Percentiles rank a stretch among this genome's conserved stretches.
Conservation (phyloP, 2,888 invertebrate species). For the Athalia circularis region DNA sequence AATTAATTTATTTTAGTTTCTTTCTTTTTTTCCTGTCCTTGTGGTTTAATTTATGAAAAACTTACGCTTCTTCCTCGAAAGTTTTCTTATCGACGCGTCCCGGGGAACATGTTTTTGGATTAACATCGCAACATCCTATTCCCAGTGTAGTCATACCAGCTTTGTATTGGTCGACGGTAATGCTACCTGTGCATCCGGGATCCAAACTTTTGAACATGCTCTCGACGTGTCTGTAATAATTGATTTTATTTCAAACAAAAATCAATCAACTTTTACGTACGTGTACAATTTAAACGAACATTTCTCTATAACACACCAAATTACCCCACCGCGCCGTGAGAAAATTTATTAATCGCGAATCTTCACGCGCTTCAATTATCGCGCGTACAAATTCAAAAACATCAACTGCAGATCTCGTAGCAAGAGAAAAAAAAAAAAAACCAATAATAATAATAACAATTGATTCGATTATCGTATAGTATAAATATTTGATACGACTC, state of each 20-base stretch:
- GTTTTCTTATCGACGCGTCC: conserved; percentile 57
- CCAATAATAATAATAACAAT: too few relatives aligned
- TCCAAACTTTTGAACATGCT: conserved; percentile 64
- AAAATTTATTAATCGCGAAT: conserved; percentile 12
- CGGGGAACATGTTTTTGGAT: conserved; percentile 55
- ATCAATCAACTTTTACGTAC: neutral
- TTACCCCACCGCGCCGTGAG: neutral
- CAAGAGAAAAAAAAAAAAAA: too few relatives aligned
- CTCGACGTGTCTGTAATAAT: conserved; percentile 60
- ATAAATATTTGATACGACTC: too few relatives aligned
- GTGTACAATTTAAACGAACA: neutral
- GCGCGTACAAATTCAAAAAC: neutral
- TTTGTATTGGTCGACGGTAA: conserved; percentile 61
- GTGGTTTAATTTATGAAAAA: conserved; percentile 28
- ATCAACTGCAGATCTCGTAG: conserved; percentile 17
- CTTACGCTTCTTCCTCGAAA: conserved; percentile 64
- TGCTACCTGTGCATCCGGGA: conserved; percentile 56
- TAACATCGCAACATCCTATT: conserved; percentile 55
- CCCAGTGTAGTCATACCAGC: conserved; percentile 63
- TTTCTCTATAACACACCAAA: neutral
- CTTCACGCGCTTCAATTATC: conserved; percentile 24
- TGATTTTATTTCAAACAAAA: neutral
- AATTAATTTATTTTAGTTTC: neutral
- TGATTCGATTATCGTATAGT: too few relatives aligned
- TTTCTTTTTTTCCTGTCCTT: too few relatives aligned